Evolutionary conservation across 2,797 vertebrate genomes (phyloP).

Genomic region (Rhadinocentrus ornatus): DNA sequence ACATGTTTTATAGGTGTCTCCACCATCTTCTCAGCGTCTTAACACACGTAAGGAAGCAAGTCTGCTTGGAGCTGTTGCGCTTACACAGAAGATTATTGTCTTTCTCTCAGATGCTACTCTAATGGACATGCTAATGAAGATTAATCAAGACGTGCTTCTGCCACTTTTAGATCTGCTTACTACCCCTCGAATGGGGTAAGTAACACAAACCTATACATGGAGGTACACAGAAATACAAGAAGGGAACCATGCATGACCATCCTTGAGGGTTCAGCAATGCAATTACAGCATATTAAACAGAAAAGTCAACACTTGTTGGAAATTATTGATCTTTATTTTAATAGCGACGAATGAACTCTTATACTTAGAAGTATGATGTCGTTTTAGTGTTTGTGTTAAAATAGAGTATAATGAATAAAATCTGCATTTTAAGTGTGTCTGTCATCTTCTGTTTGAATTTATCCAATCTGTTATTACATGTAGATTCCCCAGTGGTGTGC

Average conservation of each 20-base stretch:
- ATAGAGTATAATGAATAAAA: constrained; percentile 4
- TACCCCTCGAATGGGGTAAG: constrained; percentile 87
- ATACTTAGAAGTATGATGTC: neutral
- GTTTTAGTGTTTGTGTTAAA: constrained; percentile 9
- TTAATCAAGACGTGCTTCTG: constrained; percentile 94
- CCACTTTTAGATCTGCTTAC: constrained; percentile 94
- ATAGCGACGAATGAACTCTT: neutral
- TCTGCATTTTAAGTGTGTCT: constrained; percentile 11
- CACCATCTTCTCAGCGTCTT: constrained; percentile 86
- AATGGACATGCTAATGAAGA: constrained; percentile 98
- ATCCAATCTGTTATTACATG: constrained; percentile 34
- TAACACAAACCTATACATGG: constrained; percentile 1
- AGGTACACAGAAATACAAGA: neutral
- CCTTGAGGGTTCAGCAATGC: neutral
- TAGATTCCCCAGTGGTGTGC: constrained; percentile 95
- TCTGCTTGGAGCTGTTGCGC: constrained; percentile 90
- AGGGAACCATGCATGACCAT: neutral
- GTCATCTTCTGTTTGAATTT: constrained; percentile 33
- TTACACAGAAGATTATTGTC: constrained; percentile 95
- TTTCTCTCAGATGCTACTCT: constrained; percentile 96
- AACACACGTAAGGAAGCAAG: constrained; percentile 98
- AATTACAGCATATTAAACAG: constrained; percentile 6
- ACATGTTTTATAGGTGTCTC: constrained; percentile 85
- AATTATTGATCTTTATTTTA: neutral
- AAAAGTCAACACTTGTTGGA: neutral